Conservation (phyloP, 2,797 vertebrate genomes). For the Thripadectes ignobilis region DNA sequence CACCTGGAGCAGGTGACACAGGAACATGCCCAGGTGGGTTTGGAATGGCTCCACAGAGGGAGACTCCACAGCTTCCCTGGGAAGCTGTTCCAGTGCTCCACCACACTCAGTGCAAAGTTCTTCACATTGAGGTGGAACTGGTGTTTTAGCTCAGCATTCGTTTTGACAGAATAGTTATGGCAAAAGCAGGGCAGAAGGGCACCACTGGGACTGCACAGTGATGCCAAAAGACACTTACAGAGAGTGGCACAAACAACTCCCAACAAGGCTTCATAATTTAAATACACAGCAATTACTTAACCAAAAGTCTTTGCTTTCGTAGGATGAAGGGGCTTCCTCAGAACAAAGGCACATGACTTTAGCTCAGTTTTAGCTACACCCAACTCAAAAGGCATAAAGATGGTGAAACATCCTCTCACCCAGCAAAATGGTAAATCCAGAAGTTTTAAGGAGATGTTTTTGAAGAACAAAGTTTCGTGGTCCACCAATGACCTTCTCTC, state of each 20-base stretch:
- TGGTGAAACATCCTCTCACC: rapidly evolving
- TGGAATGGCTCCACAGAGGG: not conserved
- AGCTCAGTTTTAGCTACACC: not conserved
- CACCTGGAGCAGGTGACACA: not conserved
- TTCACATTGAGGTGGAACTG: not conserved
- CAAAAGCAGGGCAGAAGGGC: not conserved
- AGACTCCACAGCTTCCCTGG: rapidly evolving
- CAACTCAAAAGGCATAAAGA: not conserved
- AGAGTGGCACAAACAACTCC: not conserved
- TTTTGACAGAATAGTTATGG: not conserved
- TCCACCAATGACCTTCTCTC: not conserved
- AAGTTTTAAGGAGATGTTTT: not conserved
- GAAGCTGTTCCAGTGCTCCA: not conserved
- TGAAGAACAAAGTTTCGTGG: not conserved
- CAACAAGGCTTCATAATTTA: not conserved
- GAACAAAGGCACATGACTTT: not conserved
- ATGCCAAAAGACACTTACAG: not conserved
- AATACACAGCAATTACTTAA: not conserved
- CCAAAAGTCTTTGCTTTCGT: not conserved
- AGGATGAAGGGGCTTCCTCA: not conserved
- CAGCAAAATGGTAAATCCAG: not conserved
- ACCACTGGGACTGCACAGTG: rapidly evolving
- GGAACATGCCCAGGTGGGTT: not conserved
- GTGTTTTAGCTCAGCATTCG: not conserved
- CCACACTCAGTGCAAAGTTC: not conserved